These are phyloP conservation scores for Probosciger aterrimus DNA, from an alignment of 2,113 vertebrate genomes.

Conservation along the genomic window DNA sequence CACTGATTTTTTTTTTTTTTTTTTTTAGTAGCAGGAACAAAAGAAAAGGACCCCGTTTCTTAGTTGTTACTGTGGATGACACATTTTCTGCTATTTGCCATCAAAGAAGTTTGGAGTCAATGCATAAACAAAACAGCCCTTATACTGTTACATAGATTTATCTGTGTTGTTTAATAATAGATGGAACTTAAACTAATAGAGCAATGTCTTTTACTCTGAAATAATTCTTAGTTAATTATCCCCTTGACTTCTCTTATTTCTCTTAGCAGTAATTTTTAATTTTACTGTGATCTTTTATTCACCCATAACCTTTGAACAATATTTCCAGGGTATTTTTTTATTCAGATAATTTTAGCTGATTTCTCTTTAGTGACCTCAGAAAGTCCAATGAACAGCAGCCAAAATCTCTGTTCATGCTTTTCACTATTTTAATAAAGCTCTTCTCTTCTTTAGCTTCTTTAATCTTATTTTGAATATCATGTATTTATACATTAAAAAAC, in stretches of 20 bases:
- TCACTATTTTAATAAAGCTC: background rate
- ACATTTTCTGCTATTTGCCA: background rate
- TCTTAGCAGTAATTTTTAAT: conserved; percentile 31
- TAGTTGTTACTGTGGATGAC: background rate
- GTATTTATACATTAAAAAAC: background rate
- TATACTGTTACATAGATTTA: background rate
- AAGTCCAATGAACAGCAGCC: background rate
- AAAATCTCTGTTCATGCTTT: background rate
- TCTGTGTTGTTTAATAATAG: background rate
- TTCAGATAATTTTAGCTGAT: background rate
- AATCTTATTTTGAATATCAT: background rate
- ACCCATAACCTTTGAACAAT: background rate
- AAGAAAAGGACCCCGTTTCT: background rate
- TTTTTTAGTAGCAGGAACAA: background rate
- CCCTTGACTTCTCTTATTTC: conserved; percentile 23
- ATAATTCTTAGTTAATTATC: conserved; percentile 21
- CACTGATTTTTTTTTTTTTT: background rate
- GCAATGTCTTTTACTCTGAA: conserved; percentile 23
- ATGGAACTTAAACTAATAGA: background rate
- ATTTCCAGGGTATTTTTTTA: conserved; percentile 6
- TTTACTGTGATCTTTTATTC: conserved; percentile 43
- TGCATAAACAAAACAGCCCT: background rate
- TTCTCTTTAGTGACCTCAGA: conserved; percentile 13
- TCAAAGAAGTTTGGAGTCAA: background rate
- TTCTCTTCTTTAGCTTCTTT: background rate